Conservation (phyloP, 2,888 invertebrate species). For the Drosophila melanosoma region DNA sequence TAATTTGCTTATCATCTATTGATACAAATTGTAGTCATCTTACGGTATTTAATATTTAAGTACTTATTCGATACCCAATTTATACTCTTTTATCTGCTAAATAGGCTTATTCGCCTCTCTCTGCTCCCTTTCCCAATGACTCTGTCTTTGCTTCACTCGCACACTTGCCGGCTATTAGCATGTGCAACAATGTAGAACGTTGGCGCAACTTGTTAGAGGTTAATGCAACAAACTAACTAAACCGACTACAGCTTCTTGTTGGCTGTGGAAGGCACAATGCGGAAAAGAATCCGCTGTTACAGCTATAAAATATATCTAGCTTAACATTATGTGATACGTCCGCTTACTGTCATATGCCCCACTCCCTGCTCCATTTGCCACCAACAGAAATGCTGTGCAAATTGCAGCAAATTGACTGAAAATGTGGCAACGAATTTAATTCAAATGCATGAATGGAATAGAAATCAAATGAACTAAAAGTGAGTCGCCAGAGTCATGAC, state of each 20-base stretch:
- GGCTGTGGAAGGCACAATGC: slow-evolving; percentile 46
- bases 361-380: neutral
- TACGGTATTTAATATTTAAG: neutral
- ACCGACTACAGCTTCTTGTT: slow-evolving; percentile 15
- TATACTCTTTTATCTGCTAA: neutral
- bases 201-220: slow-evolving; percentile 18
- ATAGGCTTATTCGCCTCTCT: neutral
- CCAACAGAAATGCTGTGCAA: slow-evolving; percentile 39
- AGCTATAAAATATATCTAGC: slow-evolving; percentile 26
- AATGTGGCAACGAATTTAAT: slow-evolving; percentile 58
- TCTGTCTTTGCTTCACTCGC: slow-evolving; percentile 16
- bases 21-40: neutral
- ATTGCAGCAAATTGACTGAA: slow-evolving; percentile 70
- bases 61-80: neutral
- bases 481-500: slow-evolving; percentile 12
- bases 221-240: slow-evolving; percentile 22
- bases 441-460: slow-evolving; percentile 66
- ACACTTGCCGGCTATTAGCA: slow-evolving; percentile 39
- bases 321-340: slow-evolving; percentile 50
- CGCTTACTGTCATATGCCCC: slow-evolving; percentile 25
- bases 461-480: slow-evolving; percentile 43
- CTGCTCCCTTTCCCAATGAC: neutral
- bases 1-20: too few species aligned
- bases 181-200: slow-evolving; percentile 62
- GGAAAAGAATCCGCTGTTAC: slow-evolving; percentile 46